Evolutionary conservation across 1,140 invertebrate genomes (phyloP).

Genomic region (Triops cancriformis): DNA sequence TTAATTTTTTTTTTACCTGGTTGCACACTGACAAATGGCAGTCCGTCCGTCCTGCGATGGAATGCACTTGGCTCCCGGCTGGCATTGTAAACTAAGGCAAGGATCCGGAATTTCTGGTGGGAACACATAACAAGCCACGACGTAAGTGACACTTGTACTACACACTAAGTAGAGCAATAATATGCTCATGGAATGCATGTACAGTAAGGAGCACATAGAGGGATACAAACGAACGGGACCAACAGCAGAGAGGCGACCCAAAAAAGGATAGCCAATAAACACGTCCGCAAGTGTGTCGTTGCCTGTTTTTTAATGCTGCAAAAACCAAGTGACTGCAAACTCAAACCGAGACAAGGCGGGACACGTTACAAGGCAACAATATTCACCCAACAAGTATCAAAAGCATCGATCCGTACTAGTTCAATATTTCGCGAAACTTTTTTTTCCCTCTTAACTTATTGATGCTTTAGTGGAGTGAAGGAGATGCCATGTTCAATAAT

Average conservation of each 20-base stretch:
- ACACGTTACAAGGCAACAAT: neutral
- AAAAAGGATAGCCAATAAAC: neutral
- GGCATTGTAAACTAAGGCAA: constrained; percentile 61
- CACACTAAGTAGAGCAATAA: neutral
- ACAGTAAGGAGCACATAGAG: neutral
- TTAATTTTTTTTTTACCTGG: constrained; percentile 28
- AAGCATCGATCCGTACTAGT: neutral
- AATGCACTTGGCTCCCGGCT: constrained; percentile 63
- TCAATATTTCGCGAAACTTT: neutral
- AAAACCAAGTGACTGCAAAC: neutral
- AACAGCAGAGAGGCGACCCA: neutral
- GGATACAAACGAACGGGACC: neutral
- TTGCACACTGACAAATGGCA: constrained; percentile 47
- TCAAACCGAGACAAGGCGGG: neutral
- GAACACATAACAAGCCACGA: constrained; percentile 43
- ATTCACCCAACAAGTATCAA: neutral
- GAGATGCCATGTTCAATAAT: neutral
- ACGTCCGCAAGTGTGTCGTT: neutral
- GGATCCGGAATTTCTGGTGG: constrained; percentile 65
- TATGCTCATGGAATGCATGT: neutral
- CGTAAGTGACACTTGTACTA: constrained; percentile 5
- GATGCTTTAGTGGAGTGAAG: neutral
- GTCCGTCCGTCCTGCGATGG: constrained; percentile 61
- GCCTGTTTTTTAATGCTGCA: neutral
- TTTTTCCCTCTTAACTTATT: neutral